These are phyloP conservation scores for Oncorhynchus tshawytscha DNA, from an alignment of 2,113 vertebrate species.

Conservation along the genomic window DNA sequence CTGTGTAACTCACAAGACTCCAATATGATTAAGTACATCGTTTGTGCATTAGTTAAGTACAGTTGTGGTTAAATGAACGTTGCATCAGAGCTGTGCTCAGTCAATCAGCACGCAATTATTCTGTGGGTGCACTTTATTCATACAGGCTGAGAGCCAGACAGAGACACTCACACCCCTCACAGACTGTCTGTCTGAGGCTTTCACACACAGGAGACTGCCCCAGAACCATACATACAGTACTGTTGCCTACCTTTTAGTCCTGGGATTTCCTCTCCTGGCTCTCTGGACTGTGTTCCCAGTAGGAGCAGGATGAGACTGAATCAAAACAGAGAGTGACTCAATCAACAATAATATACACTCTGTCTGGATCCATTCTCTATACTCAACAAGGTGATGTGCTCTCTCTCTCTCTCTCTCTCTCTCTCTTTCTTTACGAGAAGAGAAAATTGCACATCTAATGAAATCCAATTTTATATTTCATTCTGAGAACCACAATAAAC, in stretches of 20 bases:
- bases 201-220: not conserved
- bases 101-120: slow-evolving; percentile 27
- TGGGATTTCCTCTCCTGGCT: slow-evolving; percentile 15
- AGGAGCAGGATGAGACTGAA: slow-evolving; percentile 45
- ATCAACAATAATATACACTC: slow-evolving; percentile 67
- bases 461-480: slow-evolving; percentile 81
- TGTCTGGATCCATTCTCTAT: slow-evolving; percentile 61
- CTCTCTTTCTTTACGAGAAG: slow-evolving; percentile 60
- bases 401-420: not conserved
- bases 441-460: slow-evolving; percentile 79
- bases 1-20: not conserved
- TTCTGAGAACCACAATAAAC: slow-evolving; percentile 79
- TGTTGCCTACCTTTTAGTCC: no score
- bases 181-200: not conserved
- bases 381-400: slow-evolving; percentile 63
- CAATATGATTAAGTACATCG: slow-evolving; percentile 34
- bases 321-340: slow-evolving; percentile 58
- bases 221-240: not conserved
- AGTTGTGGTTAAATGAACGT: slow-evolving; percentile 37
- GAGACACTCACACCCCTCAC: not conserved
- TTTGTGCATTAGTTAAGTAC: slow-evolving; percentile 49
- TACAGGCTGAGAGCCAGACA: not conserved
- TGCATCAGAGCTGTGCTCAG: slow-evolving; percentile 35
- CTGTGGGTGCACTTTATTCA: not conserved
- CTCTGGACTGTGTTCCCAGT: slow-evolving; percentile 34